Conservation (phyloP, 2,113 vertebrate genomes). For the Sminthopsis crassicaudata region DNA sequence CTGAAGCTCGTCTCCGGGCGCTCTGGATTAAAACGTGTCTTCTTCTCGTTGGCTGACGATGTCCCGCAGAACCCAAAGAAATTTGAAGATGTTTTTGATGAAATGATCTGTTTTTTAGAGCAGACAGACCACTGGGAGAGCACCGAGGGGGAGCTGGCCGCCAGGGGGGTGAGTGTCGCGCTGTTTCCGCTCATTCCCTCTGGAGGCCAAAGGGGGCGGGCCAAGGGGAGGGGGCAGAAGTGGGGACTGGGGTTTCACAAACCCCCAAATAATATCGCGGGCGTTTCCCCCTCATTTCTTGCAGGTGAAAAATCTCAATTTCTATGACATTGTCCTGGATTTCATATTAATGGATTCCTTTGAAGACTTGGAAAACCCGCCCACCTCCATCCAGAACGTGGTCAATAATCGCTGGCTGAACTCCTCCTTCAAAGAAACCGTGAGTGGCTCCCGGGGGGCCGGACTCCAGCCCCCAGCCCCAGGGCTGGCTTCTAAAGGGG, state of each 20-base stretch:
- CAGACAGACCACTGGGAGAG: slow-evolving; percentile 94
- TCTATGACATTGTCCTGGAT: slow-evolving; percentile 98
- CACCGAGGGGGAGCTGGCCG: slow-evolving; percentile 93
- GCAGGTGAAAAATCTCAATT: slow-evolving; percentile 96
- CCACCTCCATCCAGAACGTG: slow-evolving; percentile 95
- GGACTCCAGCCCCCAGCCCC: no score
- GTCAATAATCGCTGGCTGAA: slow-evolving; percentile 98
- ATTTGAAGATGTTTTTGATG: slow-evolving; percentile 97
- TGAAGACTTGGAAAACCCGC: slow-evolving; percentile 98
- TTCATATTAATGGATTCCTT: slow-evolving; percentile 99
- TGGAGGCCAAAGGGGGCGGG: no score
- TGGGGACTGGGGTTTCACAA: no score
- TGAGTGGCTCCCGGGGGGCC: slow-evolving; percentile 82
- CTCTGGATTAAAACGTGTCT: slow-evolving; percentile 57
- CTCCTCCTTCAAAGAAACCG: slow-evolving; percentile 97
- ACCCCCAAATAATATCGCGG: no score
- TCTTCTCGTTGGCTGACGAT: slow-evolving; percentile 45
- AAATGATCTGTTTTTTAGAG: slow-evolving; percentile 96
- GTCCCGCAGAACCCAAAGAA: slow-evolving; percentile 92
- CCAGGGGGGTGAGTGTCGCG: slow-evolving; percentile 89
- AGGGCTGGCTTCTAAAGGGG: no score
- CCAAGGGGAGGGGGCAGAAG: no score
- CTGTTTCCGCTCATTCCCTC: no score
- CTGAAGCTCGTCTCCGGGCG: slow-evolving; percentile 21
- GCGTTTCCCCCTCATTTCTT: slow-evolving; percentile 68